Evolutionary conservation across 2,113 vertebrate genomes (phyloP).

Genomic region (Phrynosoma blainvillii): DNA sequence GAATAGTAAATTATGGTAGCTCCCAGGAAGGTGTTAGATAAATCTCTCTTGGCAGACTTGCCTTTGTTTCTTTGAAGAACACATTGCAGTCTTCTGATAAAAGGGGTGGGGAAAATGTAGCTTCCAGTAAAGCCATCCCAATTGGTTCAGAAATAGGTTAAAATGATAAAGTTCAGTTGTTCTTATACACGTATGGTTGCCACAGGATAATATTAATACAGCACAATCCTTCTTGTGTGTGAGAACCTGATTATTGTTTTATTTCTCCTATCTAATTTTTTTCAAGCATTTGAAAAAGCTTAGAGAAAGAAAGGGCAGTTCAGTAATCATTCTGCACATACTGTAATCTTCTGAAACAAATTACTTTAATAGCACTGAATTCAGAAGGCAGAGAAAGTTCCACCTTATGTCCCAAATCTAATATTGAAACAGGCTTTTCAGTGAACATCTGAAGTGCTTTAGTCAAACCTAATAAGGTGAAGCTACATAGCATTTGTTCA

Average conservation of each 20-base stretch:
- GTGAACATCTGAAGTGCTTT: rapidly evolving
- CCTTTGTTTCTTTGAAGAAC: background rate
- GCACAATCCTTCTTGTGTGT: background rate
- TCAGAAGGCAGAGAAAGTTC: background rate
- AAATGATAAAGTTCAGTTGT: conserved; percentile 16
- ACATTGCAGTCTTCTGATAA: background rate
- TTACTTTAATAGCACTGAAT: background rate
- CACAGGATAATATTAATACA: background rate
- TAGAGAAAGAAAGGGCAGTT: background rate
- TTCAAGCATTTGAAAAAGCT: conserved; percentile 1
- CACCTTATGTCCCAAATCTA: rapidly evolving
- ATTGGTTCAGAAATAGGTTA: conserved; percentile 16
- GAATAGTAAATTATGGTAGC: background rate
- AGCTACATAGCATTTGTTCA: background rate
- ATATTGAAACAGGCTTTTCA: background rate
- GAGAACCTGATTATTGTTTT: background rate
- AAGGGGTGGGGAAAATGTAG: background rate
- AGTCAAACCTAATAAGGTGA: background rate
- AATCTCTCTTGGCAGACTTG: background rate
- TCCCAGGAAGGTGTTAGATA: background rate
- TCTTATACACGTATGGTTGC: background rate
- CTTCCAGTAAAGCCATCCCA: background rate
- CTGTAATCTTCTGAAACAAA: background rate
- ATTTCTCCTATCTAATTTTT: background rate
- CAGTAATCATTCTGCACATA: background rate